Conservation (phyloP, 2,113 vertebrate species). For the Boleophthalmus pectinirostris region DNA sequence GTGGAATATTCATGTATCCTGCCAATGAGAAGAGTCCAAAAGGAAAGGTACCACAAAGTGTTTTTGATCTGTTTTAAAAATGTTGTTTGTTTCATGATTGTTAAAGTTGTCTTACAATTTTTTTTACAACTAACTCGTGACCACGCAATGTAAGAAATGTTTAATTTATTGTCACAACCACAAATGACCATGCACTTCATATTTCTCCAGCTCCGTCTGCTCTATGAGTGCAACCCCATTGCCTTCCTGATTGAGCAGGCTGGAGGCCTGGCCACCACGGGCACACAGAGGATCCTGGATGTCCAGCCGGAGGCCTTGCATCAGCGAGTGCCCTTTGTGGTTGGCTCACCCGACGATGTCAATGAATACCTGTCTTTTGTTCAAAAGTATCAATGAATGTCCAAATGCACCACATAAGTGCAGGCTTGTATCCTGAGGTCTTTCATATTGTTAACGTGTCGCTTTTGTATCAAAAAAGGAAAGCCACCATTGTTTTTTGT, state of each 20-base stretch:
- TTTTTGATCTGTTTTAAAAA: not conserved
- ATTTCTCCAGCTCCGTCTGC: constrained; percentile 84
- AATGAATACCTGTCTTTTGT: constrained; percentile 90
- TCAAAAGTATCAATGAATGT: constrained; percentile 79
- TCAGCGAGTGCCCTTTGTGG: constrained; percentile 88
- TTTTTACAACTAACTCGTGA: too few relatives aligned
- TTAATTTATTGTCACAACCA: not conserved
- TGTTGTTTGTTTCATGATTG: not conserved
- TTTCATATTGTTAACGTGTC: not conserved
- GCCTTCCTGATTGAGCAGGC: constrained; percentile 96
- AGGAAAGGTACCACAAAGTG: constrained; percentile 85
- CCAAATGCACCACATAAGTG: not conserved
- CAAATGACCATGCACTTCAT: not conserved
- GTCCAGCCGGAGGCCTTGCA: constrained; percentile 89
- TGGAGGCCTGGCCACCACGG: constrained; percentile 90
- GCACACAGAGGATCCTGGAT: constrained; percentile 85
- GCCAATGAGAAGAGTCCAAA: constrained; percentile 94
- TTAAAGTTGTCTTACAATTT: too few relatives aligned
- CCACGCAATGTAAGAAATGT: not conserved
- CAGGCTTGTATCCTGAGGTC: not conserved
- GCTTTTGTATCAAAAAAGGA: not conserved
- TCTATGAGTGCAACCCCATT: constrained; percentile 98
- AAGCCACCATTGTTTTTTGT: not conserved
- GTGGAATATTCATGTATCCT: constrained; percentile 97
- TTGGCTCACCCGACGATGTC: constrained; percentile 90